A percentile compares a stretch with the other conserved stretches of the same genome.
Conservation (phyloP, 2,113 vertebrate genomes). For the Camarhynchus parvulus region DNA sequence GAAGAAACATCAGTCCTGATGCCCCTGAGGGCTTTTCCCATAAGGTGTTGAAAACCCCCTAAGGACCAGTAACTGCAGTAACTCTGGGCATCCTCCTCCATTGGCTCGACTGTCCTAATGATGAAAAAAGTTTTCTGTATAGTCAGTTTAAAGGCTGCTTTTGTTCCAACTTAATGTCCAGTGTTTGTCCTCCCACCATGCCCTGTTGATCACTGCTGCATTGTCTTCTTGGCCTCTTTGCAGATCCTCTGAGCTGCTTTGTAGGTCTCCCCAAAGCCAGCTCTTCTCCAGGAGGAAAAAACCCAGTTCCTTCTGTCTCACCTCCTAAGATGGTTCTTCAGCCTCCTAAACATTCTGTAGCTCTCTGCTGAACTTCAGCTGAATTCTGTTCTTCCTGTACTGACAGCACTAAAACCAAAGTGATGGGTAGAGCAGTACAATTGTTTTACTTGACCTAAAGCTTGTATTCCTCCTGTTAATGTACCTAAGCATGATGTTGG, state of each 20-base stretch:
- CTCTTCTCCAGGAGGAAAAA: not conserved
- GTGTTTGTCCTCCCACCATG: not conserved
- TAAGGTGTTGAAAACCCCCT: not conserved
- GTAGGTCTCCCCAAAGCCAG: not conserved
- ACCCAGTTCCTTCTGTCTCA: rapidly evolving
- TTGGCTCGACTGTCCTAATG: not conserved
- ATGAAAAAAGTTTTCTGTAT: not conserved
- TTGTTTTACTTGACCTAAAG: not conserved
- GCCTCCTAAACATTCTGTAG: not conserved
- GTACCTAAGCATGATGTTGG: not conserved
- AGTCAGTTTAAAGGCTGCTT: not conserved
- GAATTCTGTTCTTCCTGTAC: not conserved
- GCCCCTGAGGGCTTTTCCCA: not conserved
- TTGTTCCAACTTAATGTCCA: not conserved
- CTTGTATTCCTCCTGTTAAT: not conserved
- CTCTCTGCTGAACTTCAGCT: not conserved
- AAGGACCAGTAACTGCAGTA: not conserved
- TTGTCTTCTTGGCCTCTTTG: not conserved
- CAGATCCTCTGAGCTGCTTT: not conserved
- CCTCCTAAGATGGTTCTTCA: not conserved
- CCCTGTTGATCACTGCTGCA: not conserved
- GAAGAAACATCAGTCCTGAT: not conserved
- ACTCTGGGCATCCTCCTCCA: not conserved
- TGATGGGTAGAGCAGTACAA: not conserved
- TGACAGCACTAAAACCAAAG: not conserved